Conservation (phyloP, 2,888 invertebrate genomes). For the Polietes domitor region DNA sequence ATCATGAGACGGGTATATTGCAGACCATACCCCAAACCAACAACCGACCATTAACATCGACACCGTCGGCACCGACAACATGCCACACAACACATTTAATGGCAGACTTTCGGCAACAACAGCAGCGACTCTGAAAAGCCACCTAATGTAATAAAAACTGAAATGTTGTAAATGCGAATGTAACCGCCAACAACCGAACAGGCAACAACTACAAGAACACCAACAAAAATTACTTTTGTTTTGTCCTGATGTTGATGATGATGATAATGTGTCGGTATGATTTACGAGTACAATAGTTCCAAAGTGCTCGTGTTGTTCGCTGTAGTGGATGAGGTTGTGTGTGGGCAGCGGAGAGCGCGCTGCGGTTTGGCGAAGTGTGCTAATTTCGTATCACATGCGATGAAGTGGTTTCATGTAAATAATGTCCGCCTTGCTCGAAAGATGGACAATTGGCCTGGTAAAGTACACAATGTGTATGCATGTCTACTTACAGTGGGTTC, state of each 20-base stretch:
- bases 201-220: background rate
- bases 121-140: background rate
- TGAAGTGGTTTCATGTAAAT: background rate
- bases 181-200: background rate
- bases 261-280: slow-evolving; percentile 10
- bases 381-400: background rate
- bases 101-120: background rate
- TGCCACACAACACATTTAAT: slow-evolving; percentile 2
- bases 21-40: background rate
- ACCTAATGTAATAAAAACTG: slow-evolving; percentile 19
- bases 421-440: too few species aligned
- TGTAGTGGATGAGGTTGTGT: background rate
- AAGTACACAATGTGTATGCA: too few species aligned
- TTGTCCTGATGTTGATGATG: background rate
- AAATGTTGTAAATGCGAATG: slow-evolving; percentile 1
- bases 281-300: slow-evolving; percentile 2
- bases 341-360: background rate
- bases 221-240: background rate
- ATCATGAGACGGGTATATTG: slow-evolving; percentile 6
- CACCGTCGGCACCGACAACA: background rate
- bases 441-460: too few species aligned
- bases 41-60: slow-evolving; percentile 25
- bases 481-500: too few species aligned
- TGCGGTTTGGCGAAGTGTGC: background rate
- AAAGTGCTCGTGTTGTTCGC: background rate